Percentiles rank a stretch among this genome's conserved stretches.
These are phyloP conservation scores for Sterrhoptilus dennistouni DNA, from an alignment of 2,113 vertebrate species.

Conservation along the genomic window DNA sequence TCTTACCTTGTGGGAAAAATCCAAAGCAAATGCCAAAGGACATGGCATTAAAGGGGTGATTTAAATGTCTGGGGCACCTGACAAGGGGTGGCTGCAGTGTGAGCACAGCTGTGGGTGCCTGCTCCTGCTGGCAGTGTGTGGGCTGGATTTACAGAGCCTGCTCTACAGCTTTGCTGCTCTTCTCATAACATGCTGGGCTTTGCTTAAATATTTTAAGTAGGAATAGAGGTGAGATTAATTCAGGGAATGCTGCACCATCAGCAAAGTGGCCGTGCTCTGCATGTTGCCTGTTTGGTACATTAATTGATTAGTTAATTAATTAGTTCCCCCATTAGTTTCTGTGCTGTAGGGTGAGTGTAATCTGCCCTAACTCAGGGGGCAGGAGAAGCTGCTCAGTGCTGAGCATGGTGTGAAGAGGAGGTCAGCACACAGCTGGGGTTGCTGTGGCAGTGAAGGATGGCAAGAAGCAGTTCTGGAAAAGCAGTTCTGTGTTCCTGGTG, in stretches of 20 bases:
- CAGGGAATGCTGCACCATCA: accelerated
- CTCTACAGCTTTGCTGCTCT: neutral
- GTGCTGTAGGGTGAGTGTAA: accelerated
- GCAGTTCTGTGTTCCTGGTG: accelerated
- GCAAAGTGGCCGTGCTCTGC: accelerated
- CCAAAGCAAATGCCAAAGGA: neutral
- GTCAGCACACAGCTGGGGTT: accelerated
- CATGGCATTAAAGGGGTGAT: neutral
- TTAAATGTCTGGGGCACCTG: neutral
- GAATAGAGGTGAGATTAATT: neutral
- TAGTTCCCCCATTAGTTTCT: accelerated
- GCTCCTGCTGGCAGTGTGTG: neutral
- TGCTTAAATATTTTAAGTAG: too few species aligned
- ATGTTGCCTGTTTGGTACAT: accelerated
- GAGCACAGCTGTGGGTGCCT: neutral
- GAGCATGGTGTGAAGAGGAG: neutral
- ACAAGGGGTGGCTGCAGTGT: neutral
- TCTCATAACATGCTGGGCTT: neutral
- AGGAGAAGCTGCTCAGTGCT: accelerated
- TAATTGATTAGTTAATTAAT: neutral
- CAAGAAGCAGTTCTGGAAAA: accelerated
- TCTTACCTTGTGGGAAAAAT: neutral
- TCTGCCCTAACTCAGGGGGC: accelerated
- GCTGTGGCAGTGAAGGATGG: neutral
- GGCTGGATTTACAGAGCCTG: neutral